A percentile compares a stretch with the other conserved stretches of the same genome.
Conservation (phyloP, 2,888 invertebrate genomes). For the Girardia tigrina region DNA sequence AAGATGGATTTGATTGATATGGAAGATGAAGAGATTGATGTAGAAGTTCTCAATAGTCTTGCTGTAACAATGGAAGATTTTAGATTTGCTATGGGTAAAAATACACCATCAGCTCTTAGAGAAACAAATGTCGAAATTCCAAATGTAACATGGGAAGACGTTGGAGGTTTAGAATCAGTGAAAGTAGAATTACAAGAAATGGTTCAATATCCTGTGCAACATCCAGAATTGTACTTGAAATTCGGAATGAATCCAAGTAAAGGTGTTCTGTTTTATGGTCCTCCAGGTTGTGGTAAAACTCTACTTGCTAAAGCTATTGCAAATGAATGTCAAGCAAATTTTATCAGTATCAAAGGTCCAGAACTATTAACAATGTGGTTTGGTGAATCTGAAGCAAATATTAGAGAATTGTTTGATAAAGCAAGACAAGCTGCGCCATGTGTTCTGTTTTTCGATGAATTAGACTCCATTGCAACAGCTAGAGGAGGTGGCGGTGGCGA, state of each 20-base stretch:
- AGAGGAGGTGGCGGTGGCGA: slow-evolving; percentile 37
- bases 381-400: slow-evolving; percentile 98
- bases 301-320: slow-evolving; percentile 68
- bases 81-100: slow-evolving; percentile 91
- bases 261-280: slow-evolving; percentile 94
- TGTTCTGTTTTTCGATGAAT: slow-evolving; percentile 95
- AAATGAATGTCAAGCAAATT: slow-evolving; percentile 98
- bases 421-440: slow-evolving; percentile 96
- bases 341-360: slow-evolving; percentile 90
- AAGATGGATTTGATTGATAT: slow-evolving; percentile 99
- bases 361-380: slow-evolving; percentile 99
- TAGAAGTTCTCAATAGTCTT: slow-evolving; percentile 84
- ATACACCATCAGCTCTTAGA: slow-evolving; percentile 88
- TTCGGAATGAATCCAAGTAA: slow-evolving; percentile 99
- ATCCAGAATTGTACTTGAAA: slow-evolving; percentile 98
- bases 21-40: slow-evolving; percentile 97
- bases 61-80: slow-evolving; percentile 97
- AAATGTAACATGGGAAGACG: slow-evolving; percentile 87
- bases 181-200: slow-evolving; percentile 82
- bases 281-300: slow-evolving; percentile 73
- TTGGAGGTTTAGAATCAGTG: slow-evolving; percentile 87
- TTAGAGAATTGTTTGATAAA: slow-evolving; percentile 97
- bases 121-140: slow-evolving; percentile 99
- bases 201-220: slow-evolving; percentile 97
- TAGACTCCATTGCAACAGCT: slow-evolving; percentile 90